phyloP scores from a whole-genome alignment of 1,140 invertebrate species.

The Phocides pigmalion region DNA sequence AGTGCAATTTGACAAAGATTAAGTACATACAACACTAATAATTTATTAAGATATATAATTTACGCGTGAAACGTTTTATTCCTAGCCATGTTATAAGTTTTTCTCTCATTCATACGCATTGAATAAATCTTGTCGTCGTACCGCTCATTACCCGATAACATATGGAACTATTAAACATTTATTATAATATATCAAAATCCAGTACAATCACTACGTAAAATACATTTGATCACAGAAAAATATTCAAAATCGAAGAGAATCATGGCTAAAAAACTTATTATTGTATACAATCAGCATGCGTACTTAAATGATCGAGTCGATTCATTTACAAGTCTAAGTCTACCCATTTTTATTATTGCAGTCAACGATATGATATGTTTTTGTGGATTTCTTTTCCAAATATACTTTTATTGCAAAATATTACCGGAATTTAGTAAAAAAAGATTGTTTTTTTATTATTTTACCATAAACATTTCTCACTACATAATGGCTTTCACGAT shows the following conservation, averaged over 20 bases:
- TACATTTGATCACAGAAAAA: constrained; percentile 27
- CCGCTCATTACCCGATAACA: constrained; percentile 6
- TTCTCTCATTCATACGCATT: background rate
- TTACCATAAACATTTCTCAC: too few species aligned
- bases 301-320: background rate
- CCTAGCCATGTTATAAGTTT: constrained; percentile 5
- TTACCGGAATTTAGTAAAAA: too few species aligned
- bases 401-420: too few species aligned
- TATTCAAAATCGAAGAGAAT: constrained; percentile 24
- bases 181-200: constrained; percentile 26
- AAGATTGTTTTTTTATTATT: too few species aligned
- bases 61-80: constrained; percentile 2
- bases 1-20: constrained; percentile 52
- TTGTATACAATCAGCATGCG: constrained; percentile 15
- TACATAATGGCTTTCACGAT: too few species aligned
- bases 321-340: constrained; percentile 3
- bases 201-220: constrained; percentile 22
- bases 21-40: constrained; percentile 52
- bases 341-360: constrained; percentile 13
- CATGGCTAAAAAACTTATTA: constrained; percentile 14
- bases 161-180: constrained; percentile 13
- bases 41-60: constrained; percentile 19
- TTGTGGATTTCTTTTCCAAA: background rate
- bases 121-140: background rate
- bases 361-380: constrained; percentile 26